phyloP scores from a whole-genome alignment of 1,140 invertebrate genomes.

The Monomorium pharaonis region DNA sequence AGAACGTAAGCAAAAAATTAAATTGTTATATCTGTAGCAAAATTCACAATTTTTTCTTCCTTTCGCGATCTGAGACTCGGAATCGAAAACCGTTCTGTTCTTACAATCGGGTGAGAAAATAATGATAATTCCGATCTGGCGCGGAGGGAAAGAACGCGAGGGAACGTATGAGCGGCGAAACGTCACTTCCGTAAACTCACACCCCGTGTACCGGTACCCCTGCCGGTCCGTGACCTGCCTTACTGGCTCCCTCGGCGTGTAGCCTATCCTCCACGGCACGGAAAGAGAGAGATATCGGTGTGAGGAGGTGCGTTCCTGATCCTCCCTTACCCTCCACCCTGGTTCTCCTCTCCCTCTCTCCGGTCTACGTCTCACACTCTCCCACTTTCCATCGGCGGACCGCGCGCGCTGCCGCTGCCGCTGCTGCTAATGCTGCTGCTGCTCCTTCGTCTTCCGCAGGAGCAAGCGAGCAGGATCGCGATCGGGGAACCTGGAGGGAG shows the following conservation, averaged over 20 bases:
- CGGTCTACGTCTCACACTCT: constrained; percentile 4
- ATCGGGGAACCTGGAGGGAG: constrained; percentile 18
- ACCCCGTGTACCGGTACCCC: constrained; percentile 31
- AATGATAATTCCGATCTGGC: background rate
- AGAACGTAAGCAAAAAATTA: background rate
- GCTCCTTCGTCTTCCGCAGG: constrained; percentile 45
- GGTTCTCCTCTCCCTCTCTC: background rate
- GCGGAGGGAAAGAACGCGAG: background rate
- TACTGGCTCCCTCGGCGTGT: constrained; percentile 65
- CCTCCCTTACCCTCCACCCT: background rate
- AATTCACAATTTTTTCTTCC: no score
- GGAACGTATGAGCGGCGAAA: background rate
- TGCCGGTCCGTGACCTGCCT: constrained; percentile 69
- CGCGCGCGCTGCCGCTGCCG: no score
- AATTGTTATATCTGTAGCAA: no score
- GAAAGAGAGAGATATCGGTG: background rate
- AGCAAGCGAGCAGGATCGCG: constrained; percentile 41
- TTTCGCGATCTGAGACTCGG: background rate
- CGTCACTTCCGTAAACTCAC: constrained; percentile 12
- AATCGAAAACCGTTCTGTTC: background rate
- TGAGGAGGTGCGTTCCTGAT: background rate
- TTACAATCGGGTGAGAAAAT: background rate
- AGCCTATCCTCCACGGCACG: constrained; percentile 42
- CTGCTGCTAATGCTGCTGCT: no score
- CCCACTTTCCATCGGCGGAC: background rate